Evolutionary conservation across 2,888 invertebrate species (phyloP).

Genomic region (Napeogenes sylphis): DNA sequence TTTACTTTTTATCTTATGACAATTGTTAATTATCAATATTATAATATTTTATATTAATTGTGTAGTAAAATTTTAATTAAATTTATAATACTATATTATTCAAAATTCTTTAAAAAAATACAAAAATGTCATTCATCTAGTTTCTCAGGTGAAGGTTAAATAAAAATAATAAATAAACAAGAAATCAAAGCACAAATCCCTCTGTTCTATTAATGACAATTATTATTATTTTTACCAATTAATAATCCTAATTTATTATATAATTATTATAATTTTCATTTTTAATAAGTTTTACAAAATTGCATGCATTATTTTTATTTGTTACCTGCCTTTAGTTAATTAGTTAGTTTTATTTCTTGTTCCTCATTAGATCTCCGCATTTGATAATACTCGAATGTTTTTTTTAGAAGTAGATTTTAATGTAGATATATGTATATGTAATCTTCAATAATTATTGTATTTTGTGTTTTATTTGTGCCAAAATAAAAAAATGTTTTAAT

Average conservation of each 20-base stretch:
- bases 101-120: too few species aligned
- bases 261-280: conserved; percentile 16
- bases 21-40: too few species aligned
- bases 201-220: conserved; percentile 8
- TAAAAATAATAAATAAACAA: conserved; percentile 13
- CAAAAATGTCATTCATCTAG: conserved; percentile 23
- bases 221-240: too few species aligned
- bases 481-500: too few species aligned
- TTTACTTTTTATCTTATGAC: too few species aligned
- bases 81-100: too few species aligned
- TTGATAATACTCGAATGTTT: conserved; percentile 45
- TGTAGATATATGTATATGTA: conserved; percentile 17
- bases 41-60: too few species aligned
- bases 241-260: conserved; percentile 16
- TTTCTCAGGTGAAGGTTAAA: conserved; percentile 26
- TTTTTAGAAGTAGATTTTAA: conserved; percentile 25
- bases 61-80: too few species aligned
- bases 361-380: conserved; percentile 48
- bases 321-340: conserved; percentile 2
- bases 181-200: conserved; percentile 46
- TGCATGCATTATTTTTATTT: conserved; percentile 1
- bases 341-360: conserved; percentile 16
- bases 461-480: conserved; percentile 4
- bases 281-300: conserved; percentile 3
- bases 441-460: conserved; percentile 8